Base-by-base conservation (phyloP, 2,888 invertebrate species). In the Cheilosia variabilis region DNA sequence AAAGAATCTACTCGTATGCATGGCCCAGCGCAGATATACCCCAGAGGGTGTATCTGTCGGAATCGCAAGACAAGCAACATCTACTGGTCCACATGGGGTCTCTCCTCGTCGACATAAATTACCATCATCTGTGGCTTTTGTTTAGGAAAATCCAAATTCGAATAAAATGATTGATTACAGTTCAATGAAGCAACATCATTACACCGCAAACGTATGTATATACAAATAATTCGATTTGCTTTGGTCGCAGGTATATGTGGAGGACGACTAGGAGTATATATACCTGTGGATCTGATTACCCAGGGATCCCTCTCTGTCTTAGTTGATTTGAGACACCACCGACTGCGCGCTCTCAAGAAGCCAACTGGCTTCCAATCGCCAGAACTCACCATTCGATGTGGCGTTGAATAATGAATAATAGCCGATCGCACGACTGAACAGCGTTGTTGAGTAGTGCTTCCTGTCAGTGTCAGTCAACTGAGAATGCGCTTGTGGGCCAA, bases 381-480 rank as follows among this genome's bases (percentile, higher is more conserved):
- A 53, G 71, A 62, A 45, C 71, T 34, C 43, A 13, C 13, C 75
- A 63, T 62, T 69, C 50, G 53, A 83, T 68, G 78, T 63, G 72
- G 68, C 83, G 71, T 72, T 73, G 78, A 83, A 53, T 72, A 68
- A 83, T 83, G 78, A 83, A 83, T 83, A 66, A 83, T 66, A 62
- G 78, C 47, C 31, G 72, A 72, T 72, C 72, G 72, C 57, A 72
- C 69, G 78, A 71, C 58, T 63, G 78, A 76, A 63, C 58, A 71
- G 58, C 52, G 57, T 50, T 63, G 63, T 69, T 75, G 69, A 71
- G 69, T 65, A 69, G 69, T 76, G 63, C 81, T 79, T 79, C 79
- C 79, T 79, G 79, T 72, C 79, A 71, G 72, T 63, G 71, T 72
- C 72, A 72, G 79, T 72, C 41, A 43, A 79, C 22, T 13, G 15